Conservation (phyloP, 1,140 invertebrate genomes). For the Pygmarrhopalites habei region DNA sequence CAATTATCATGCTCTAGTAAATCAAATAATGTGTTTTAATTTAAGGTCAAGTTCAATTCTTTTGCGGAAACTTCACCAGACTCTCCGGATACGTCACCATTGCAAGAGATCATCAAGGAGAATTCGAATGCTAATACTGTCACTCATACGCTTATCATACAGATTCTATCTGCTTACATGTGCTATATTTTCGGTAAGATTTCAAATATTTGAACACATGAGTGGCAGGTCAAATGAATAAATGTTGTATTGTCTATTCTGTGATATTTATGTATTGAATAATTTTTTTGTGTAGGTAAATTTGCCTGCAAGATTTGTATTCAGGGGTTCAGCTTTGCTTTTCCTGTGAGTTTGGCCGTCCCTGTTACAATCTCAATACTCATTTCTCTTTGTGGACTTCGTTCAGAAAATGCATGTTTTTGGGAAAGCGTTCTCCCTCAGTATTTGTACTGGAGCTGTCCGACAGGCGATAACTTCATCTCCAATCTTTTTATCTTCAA, state of each 20-base stretch:
- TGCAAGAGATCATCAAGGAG: slow-evolving; percentile 38
- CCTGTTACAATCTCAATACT: slow-evolving; percentile 80
- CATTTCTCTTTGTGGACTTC: slow-evolving; percentile 78
- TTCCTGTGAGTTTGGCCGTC: slow-evolving; percentile 85
- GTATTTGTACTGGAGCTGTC: slow-evolving; percentile 84
- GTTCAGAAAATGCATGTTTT: slow-evolving; percentile 77
- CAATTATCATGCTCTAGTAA: neutral
- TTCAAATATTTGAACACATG: neutral
- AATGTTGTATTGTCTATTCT: neutral
- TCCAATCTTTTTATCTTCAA: slow-evolving; percentile 77
- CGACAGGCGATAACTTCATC: slow-evolving; percentile 63
- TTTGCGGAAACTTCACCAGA: slow-evolving; percentile 12
- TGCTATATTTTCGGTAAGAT: slow-evolving; percentile 75
- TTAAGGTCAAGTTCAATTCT: neutral
- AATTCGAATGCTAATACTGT: slow-evolving; percentile 23
- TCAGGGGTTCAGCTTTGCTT: slow-evolving; percentile 91
- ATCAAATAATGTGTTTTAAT: neutral
- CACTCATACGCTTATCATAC: slow-evolving; percentile 66
- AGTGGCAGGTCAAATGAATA: neutral
- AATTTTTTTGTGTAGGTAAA: slow-evolving; percentile 54
- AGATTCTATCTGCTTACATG: slow-evolving; percentile 73
- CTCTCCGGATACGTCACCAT: slow-evolving; percentile 32
- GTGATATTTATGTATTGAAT: neutral
- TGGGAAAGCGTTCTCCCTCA: slow-evolving; percentile 75
- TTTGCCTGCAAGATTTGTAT: slow-evolving; percentile 95